These are phyloP conservation scores for Hoplostethus mediterraneus DNA, from an alignment of 2,797 vertebrate species.

Conservation along the genomic window DNA sequence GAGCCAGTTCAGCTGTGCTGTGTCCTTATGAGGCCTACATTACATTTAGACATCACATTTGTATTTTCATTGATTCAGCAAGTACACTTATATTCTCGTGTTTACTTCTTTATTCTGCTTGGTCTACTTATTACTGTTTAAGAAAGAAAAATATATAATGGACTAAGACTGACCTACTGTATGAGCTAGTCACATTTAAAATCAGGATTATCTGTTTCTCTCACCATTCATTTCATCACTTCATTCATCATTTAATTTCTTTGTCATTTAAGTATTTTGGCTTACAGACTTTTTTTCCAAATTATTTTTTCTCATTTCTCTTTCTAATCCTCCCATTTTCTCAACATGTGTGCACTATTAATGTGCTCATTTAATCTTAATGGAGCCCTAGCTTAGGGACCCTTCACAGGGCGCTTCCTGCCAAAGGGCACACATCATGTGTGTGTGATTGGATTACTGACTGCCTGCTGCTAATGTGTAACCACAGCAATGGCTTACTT, in stretches of 20 bases:
- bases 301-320: not conserved
- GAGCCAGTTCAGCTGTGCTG: not conserved
- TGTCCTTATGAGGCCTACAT: not conserved
- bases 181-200: not conserved
- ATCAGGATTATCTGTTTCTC: slow-evolving; percentile 3
- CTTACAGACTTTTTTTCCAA: no score
- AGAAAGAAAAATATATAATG: no score
- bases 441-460: slow-evolving; percentile 85
- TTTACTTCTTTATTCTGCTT: no score
- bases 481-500: slow-evolving; percentile 64
- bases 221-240: slow-evolving; percentile 12
- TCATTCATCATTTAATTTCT: slow-evolving; percentile 13
- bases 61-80: not conserved
- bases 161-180: no score
- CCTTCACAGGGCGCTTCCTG: slow-evolving; percentile 79
- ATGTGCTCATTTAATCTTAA: slow-evolving; percentile 84
- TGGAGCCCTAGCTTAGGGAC: slow-evolving; percentile 76
- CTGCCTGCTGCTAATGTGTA: slow-evolving; percentile 76
- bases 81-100: no score
- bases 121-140: no score
- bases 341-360: slow-evolving; percentile 74
- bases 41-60: slow-evolving; percentile 8
- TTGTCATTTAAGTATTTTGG: no score
- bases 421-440: slow-evolving; percentile 85
- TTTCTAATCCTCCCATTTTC: slow-evolving; percentile 62